Percentiles rank a stretch among this genome's conserved stretches.
Evolutionary conservation across 2,797 vertebrate species (phyloP).

Genomic region (Hipposideros larvatus): DNA sequence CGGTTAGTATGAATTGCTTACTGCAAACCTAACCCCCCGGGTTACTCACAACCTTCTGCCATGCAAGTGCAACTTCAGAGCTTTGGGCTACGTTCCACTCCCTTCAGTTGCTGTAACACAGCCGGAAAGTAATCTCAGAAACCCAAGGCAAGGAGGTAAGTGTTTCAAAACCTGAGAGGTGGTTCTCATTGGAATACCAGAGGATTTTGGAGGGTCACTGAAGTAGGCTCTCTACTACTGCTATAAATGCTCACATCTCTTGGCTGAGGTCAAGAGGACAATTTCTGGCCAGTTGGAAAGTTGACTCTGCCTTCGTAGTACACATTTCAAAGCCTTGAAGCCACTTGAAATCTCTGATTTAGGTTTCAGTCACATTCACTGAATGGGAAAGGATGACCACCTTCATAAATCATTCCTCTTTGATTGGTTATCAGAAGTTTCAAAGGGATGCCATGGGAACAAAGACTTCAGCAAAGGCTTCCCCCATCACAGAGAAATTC

Average conservation of each 20-base stretch:
- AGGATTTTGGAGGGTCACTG: constrained; percentile 75
- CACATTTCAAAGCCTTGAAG: constrained; percentile 52
- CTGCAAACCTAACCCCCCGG: neutral
- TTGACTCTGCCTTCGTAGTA: constrained; percentile 60
- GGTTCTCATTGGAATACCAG: constrained; percentile 72
- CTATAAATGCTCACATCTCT: constrained; percentile 63
- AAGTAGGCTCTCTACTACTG: constrained; percentile 65
- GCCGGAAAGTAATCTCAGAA: constrained; percentile 68
- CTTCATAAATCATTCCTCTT: neutral
- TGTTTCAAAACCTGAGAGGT: constrained; percentile 73
- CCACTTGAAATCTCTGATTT: constrained; percentile 51
- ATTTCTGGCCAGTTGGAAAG: constrained; percentile 52
- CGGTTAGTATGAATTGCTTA: neutral
- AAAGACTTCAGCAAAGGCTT: neutral
- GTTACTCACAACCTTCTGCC: neutral
- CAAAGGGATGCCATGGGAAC: neutral
- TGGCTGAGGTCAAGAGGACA: constrained; percentile 69
- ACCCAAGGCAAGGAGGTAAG: constrained; percentile 77
- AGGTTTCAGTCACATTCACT: neutral
- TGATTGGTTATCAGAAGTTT: neutral
- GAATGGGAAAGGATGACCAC: neutral
- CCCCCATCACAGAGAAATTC: neutral
- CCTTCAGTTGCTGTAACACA: neutral
- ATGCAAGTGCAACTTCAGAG: neutral
- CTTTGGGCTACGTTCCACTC: neutral